Conservation (phyloP, 2,797 vertebrate species). For the Distichodus sexfasciatus region DNA sequence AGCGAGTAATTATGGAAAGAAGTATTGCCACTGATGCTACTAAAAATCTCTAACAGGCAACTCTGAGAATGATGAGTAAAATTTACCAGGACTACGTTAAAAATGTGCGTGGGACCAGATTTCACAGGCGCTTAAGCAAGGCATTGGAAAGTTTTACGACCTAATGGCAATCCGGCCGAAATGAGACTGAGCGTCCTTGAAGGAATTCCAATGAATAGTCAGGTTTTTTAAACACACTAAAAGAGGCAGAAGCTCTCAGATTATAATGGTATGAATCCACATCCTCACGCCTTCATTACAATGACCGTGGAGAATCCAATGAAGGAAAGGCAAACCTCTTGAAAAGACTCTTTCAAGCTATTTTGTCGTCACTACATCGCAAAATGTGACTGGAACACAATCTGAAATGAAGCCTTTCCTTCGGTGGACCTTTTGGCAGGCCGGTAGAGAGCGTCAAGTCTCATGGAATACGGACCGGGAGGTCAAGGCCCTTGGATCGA, state of each 20-base stretch:
- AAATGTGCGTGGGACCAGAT: constrained; percentile 33
- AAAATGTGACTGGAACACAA: constrained; percentile 20
- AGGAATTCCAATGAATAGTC: constrained; percentile 57
- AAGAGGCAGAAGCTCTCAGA: constrained; percentile 74
- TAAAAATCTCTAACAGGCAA: constrained; percentile 24
- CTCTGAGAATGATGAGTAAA: constrained; percentile 19
- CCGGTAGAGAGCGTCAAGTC: constrained; percentile 59
- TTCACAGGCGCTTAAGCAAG: constrained; percentile 47
- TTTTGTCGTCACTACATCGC: constrained; percentile 6
- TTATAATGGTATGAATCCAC: constrained; percentile 64
- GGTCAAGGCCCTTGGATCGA: constrained; percentile 30
- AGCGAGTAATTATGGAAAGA: constrained; percentile 24
- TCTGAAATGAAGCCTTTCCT: constrained; percentile 16
- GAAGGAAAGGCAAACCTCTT: constrained; percentile 65
- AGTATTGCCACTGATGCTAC: constrained; percentile 47
- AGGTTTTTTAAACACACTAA: constrained; percentile 69
- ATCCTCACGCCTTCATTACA: constrained; percentile 63
- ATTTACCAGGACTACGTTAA: constrained; percentile 12
- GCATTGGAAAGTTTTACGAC: constrained; percentile 23
- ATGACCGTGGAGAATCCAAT: constrained; percentile 61
- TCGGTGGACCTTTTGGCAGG: constrained; percentile 22
- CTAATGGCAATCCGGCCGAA: constrained; percentile 40
- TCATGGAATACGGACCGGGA: constrained; percentile 53
- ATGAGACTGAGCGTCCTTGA: constrained; percentile 53
- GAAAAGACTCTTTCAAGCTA: constrained; percentile 49